These are phyloP conservation scores for Colletes collaris DNA, from an alignment of 2,888 invertebrate species.

Conservation along the genomic window DNA sequence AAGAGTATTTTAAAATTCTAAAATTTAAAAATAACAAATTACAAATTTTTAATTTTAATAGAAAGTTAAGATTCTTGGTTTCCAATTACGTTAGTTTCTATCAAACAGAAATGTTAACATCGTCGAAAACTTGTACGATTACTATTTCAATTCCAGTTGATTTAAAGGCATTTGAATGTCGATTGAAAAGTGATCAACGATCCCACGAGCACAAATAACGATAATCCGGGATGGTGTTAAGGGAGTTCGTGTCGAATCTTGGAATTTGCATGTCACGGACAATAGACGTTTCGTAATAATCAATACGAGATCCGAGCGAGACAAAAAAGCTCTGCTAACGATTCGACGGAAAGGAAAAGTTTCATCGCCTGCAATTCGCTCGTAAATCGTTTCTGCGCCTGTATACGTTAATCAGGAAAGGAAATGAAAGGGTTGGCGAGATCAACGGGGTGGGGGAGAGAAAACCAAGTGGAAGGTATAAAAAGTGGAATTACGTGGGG, in stretches of 20 bases:
- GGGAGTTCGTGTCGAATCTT: background rate
- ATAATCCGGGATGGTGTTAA: background rate
- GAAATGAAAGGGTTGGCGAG: conserved; percentile 32
- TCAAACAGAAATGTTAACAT: too few relatives aligned
- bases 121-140: too few relatives aligned
- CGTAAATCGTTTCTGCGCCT: conserved; percentile 35
- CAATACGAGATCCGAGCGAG: conserved; percentile 39
- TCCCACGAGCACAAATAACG: too few relatives aligned
- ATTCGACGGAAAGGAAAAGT: conserved; percentile 43
- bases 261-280: background rate
- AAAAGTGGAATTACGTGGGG: conserved; percentile 35
- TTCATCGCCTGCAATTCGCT: conserved; percentile 37
- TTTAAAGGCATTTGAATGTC: too few relatives aligned
- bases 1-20: too few relatives aligned
- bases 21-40: too few relatives aligned
- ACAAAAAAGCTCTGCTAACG: conserved; percentile 42
- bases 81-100: too few relatives aligned
- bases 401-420: conserved; percentile 49
- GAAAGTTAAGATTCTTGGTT: too few relatives aligned
- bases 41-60: too few relatives aligned
- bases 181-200: too few relatives aligned
- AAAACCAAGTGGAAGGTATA: conserved; percentile 10
- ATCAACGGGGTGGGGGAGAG: background rate
- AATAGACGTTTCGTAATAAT: conserved; percentile 7
- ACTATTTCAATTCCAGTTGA: too few relatives aligned